These are phyloP conservation scores for Platypus cylindrus DNA, from an alignment of 2,888 invertebrate genomes.

Conservation along the genomic window DNA sequence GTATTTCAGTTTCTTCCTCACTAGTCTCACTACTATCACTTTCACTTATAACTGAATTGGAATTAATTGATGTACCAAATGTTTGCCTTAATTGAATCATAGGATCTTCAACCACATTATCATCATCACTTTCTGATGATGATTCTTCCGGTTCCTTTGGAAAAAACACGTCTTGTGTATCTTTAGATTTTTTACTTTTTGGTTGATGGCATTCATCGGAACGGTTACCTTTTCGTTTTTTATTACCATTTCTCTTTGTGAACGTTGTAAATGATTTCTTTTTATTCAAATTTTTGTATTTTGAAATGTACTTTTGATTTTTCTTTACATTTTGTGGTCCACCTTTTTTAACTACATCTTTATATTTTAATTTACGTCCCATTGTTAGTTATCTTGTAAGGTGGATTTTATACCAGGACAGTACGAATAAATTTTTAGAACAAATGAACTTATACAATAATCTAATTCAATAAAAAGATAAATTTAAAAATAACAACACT, in stretches of 20 bases:
- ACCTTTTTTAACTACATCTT: conserved; percentile 21
- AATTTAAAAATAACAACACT: neutral
- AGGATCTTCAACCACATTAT: conserved; percentile 17
- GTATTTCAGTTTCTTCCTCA: conserved; percentile 16
- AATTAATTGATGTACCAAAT: conserved; percentile 18
- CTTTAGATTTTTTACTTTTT: conserved; percentile 25
- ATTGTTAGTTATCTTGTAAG: conserved; percentile 6
- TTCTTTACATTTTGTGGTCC: conserved; percentile 12
- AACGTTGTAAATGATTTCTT: too few species aligned
- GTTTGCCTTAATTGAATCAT: conserved; percentile 23
- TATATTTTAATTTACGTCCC: conserved; percentile 21
- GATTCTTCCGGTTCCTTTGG: conserved; percentile 9
- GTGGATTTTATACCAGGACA: neutral
- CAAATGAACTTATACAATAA: conserved; percentile 1
- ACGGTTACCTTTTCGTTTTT: conserved; percentile 16
- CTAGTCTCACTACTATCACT: conserved; percentile 20
- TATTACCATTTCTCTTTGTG: conserved; percentile 13
- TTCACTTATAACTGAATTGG: conserved; percentile 24
- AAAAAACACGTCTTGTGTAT: conserved; percentile 3
- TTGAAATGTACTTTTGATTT: conserved; percentile 1
- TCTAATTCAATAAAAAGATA: neutral
- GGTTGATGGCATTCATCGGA: conserved; percentile 40
- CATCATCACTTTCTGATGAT: conserved; percentile 18
- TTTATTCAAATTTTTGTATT: conserved; percentile 4
- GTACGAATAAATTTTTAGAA: neutral